phyloP scores from a whole-genome alignment of 2,888 invertebrate genomes.

The Megastigmus dorsalis region DNA sequence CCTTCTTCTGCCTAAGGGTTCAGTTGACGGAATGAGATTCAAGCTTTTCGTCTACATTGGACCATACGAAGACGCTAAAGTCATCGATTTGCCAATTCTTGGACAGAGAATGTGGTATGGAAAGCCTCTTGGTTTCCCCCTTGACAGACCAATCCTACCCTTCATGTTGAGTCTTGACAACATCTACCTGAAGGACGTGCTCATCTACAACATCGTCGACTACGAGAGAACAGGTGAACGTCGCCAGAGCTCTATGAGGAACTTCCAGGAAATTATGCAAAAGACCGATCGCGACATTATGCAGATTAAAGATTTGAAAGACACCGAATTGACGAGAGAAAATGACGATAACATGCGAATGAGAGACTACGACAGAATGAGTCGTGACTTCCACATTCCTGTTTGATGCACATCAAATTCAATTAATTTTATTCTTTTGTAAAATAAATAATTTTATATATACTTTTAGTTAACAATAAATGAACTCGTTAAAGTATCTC shows the following conservation, averaged over 20 bases:
- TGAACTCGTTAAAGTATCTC: neutral
- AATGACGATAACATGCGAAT: neutral
- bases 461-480: conserved; percentile 25
- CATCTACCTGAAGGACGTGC: conserved; percentile 78
- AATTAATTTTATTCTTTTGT: conserved; percentile 5
- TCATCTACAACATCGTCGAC: conserved; percentile 76
- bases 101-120: conserved; percentile 74
- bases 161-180: conserved; percentile 81
- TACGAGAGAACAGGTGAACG: conserved; percentile 63
- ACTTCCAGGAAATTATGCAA: no score
- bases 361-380: neutral
- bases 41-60: conserved; percentile 79
- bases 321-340: neutral
- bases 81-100: conserved; percentile 75
- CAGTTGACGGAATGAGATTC: conserved; percentile 79
- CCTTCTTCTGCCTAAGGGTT: conserved; percentile 80
- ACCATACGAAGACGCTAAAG: conserved; percentile 76
- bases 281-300: neutral
- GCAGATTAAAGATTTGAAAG: neutral
- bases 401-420: conserved; percentile 10
- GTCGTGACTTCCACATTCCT: neutral
- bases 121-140: conserved; percentile 78
- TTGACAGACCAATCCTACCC: conserved; percentile 80
- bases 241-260: neutral
- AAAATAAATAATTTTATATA: conserved; percentile 20